These are phyloP conservation scores for Pelagia noctiluca DNA, from an alignment of 30 jellyfish, hydroid and myxozoan genomes.

Conservation along the genomic window DNA sequence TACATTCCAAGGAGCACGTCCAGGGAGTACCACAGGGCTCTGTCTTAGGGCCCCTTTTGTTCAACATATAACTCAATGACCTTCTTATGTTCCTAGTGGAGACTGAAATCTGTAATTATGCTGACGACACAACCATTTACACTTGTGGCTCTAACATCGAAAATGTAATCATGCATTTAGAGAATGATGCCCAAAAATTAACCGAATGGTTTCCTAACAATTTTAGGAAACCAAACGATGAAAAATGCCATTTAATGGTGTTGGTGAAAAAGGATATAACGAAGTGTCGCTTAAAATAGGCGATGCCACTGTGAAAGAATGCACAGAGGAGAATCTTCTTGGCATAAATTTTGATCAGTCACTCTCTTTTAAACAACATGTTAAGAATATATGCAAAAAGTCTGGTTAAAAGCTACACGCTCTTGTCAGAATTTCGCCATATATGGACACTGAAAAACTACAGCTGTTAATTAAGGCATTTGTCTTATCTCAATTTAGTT, in stretches of 20 bases:
- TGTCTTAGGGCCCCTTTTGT: no score
- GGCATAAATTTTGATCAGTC: conserved; percentile 35
- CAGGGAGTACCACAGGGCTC: no score
- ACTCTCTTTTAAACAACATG: conserved; percentile 30
- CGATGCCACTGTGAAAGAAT: conserved; percentile 17
- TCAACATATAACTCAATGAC: no score
- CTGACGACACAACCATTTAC: no score
- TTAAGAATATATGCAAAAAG: conserved; percentile 37
- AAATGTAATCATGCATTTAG: conserved; percentile 18
- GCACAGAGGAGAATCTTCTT: conserved; percentile 39
- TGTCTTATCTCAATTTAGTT: no score
- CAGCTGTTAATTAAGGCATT: conserved; percentile 52
- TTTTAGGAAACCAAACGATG: conserved; percentile 45
- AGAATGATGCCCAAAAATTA: conserved; percentile 19
- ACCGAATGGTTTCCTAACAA: conserved; percentile 44
- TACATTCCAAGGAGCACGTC: no score
- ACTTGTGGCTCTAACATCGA: conserved; percentile 19
- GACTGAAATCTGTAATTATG: no score
- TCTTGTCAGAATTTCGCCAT: conserved; percentile 19
- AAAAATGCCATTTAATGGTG: conserved; percentile 50
- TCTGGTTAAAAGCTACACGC: conserved; percentile 53
- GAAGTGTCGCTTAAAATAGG: conserved; percentile 38
- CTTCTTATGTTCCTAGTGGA: no score
- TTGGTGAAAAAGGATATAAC: conserved; percentile 28
- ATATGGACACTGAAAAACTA: conserved; percentile 40